Evolutionary conservation across 2,797 vertebrate species (phyloP).

Genomic region (Enteromius mattozi): DNA sequence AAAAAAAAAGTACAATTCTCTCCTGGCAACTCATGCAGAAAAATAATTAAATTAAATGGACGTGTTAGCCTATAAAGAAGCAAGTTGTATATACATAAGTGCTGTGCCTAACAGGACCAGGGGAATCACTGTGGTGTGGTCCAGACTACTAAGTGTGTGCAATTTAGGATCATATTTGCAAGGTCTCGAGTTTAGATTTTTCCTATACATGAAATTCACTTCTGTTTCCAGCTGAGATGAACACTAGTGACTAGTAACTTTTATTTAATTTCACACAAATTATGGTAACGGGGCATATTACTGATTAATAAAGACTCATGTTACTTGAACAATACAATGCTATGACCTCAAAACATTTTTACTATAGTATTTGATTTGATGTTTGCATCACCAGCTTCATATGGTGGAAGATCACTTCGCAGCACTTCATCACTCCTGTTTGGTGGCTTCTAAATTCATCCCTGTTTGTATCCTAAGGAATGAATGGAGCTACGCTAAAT

Average conservation of each 20-base stretch:
- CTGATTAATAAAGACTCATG: neutral
- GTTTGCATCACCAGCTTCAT: neutral
- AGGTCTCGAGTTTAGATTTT: neutral
- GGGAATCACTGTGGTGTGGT: neutral
- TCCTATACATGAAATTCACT: neutral
- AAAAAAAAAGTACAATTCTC: neutral
- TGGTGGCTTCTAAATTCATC: no score
- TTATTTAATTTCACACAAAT: neutral
- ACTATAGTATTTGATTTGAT: neutral
- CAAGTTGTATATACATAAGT: neutral
- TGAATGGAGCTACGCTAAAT: no score
- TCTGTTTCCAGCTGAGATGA: neutral
- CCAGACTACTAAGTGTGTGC: neutral
- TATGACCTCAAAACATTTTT: neutral
- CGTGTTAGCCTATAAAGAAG: slow-evolving; percentile 36
- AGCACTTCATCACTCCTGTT: no score
- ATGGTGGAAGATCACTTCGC: no score
- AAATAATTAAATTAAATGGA: slow-evolving; percentile 41
- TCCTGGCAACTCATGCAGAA: neutral
- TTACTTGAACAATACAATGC: neutral
- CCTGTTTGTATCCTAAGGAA: no score
- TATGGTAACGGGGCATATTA: neutral
- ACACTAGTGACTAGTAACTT: neutral
- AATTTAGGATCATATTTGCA: neutral
- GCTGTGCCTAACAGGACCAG: neutral